These are phyloP conservation scores for Cepaea hortensis DNA, from an alignment of 2,888 invertebrate species.

Conservation along the genomic window DNA sequence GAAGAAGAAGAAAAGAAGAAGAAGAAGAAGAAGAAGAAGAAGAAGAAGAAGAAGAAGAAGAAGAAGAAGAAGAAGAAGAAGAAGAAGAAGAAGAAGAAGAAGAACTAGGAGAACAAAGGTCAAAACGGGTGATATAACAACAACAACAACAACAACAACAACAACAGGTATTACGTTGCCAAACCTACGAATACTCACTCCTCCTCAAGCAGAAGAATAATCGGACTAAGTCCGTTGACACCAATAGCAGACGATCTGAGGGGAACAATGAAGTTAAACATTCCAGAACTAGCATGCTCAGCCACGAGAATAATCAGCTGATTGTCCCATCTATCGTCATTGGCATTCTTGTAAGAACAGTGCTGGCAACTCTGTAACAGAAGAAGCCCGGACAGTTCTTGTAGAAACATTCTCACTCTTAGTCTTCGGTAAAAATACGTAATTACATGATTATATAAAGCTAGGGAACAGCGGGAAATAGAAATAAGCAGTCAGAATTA, in stretches of 20 bases:
- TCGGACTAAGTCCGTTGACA: constrained; percentile 94
- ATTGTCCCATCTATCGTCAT: constrained; percentile 95
- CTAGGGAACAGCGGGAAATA: too few species aligned
- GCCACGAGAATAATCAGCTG: constrained; percentile 97
- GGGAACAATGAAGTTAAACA: constrained; percentile 98
- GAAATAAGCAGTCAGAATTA: too few species aligned
- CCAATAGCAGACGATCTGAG: constrained; percentile 95
- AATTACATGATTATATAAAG: too few species aligned
- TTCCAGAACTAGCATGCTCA: constrained; percentile 96
- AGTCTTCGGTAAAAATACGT: neutral
- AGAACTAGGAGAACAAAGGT: too few species aligned
- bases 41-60: neutral
- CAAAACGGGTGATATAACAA: too few species aligned
- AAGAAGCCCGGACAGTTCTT: neutral
- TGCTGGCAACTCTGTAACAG: constrained; percentile 88
- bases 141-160: too few species aligned
- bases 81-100: neutral
- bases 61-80: neutral
- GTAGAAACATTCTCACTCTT: neutral
- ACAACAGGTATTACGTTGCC: too few species aligned
- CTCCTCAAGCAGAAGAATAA: constrained; percentile 92
- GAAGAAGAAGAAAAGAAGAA: neutral
- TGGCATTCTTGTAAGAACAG: constrained; percentile 92
- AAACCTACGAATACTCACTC: constrained; percentile 69
- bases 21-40: neutral